Conservation (phyloP, 2,113 vertebrate genomes). For the Corynorhinus townsendii region DNA sequence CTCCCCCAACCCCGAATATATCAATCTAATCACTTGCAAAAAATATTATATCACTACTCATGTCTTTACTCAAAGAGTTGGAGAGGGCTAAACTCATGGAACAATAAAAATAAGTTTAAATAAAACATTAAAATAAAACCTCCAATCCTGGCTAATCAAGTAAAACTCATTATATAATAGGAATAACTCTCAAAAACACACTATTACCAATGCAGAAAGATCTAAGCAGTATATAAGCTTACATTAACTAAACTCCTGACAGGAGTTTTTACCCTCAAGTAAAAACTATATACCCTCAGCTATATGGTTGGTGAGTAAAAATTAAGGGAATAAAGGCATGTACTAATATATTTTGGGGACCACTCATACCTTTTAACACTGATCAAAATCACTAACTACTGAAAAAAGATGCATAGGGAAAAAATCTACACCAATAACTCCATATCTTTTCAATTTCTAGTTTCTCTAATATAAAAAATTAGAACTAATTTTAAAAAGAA, state of each 20-base stretch:
- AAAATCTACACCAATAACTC: background rate
- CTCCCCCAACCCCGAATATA: background rate
- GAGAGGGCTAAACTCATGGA: background rate
- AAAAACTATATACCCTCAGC: background rate
- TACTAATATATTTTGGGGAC: background rate
- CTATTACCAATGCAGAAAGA: slow-evolving; percentile 3
- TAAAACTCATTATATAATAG: slow-evolving; percentile 17
- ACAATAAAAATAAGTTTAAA: background rate
- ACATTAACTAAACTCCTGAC: background rate
- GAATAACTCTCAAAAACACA: slow-evolving; percentile 16
- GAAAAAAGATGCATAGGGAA: background rate
- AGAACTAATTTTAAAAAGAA: background rate
- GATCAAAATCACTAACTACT: background rate
- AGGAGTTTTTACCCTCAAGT: background rate
- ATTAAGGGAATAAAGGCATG: background rate
- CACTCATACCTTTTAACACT: background rate
- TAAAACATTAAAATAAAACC: slow-evolving; percentile 20
- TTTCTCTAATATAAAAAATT: slow-evolving; percentile 10
- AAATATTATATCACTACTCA: background rate
- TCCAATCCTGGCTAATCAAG: background rate
- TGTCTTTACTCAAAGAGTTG: slow-evolving; percentile 33
- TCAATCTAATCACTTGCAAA: slow-evolving; percentile 2
- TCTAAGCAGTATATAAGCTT: background rate
- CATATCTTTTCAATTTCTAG: background rate
- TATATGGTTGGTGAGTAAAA: background rate